Evolutionary conservation across 2,113 vertebrate genomes (phyloP).

Genomic region (Phaetusa simplex): DNA sequence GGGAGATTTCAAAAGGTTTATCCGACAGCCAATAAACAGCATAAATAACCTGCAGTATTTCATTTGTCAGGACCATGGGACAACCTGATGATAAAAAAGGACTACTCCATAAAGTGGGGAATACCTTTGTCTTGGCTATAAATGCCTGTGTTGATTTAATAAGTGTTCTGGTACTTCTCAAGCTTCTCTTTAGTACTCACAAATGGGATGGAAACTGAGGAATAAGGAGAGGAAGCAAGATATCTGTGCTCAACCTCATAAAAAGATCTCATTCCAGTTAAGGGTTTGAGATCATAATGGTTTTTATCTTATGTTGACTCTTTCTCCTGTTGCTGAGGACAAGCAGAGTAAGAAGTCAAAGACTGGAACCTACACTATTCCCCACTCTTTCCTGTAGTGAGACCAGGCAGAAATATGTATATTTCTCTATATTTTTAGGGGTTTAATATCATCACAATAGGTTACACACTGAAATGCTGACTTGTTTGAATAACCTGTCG

Average conservation of each 20-base stretch:
- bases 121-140: constrained; percentile 40
- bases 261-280: neutral
- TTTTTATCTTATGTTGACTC: neutral
- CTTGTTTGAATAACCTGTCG: neutral
- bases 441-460: neutral
- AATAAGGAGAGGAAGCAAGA: neutral
- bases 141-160: constrained; percentile 45
- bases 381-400: neutral
- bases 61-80: constrained; percentile 30
- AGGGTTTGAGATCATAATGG: neutral
- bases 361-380: neutral
- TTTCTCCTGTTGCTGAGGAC: neutral
- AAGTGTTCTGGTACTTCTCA: neutral
- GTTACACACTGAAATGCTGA: neutral
- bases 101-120: constrained; percentile 30
- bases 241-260: neutral
- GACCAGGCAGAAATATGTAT: neutral
- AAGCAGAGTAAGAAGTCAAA: neutral
- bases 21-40: constrained; percentile 53
- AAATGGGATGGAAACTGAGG: neutral
- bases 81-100: constrained; percentile 50
- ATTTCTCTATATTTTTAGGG: neutral
- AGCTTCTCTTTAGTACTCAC: neutral
- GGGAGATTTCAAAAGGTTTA: constrained; percentile 41
- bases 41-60: constrained; percentile 49